Conservation (phyloP, 2,797 vertebrate genomes). For the Poecilia wingei region DNA sequence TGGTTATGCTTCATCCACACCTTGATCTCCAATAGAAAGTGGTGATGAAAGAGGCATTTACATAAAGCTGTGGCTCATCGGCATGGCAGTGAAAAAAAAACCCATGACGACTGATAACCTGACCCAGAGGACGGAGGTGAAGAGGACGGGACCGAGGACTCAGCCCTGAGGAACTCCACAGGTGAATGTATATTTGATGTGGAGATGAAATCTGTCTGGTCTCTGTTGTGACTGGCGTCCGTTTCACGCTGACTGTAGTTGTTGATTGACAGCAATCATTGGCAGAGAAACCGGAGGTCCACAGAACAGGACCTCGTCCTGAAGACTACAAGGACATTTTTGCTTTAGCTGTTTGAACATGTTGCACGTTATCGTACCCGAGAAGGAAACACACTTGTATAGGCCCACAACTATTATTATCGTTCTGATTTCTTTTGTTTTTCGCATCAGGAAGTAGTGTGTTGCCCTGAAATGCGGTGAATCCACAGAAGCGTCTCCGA, state of each 20-base stretch:
- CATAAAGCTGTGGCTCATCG: too few relatives aligned
- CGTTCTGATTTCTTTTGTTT: neutral
- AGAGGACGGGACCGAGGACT: too few relatives aligned
- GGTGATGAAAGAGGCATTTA: too few relatives aligned
- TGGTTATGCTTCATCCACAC: too few relatives aligned
- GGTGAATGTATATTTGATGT: too few relatives aligned
- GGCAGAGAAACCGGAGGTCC: neutral
- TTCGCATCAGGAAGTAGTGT: neutral
- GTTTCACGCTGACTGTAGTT: neutral
- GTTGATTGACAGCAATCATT: neutral
- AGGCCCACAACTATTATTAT: neutral
- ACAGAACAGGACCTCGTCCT: neutral
- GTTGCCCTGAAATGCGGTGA: neutral
- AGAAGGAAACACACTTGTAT: neutral
- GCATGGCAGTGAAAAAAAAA: too few relatives aligned
- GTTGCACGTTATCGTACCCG: neutral
- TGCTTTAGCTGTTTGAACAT: neutral
- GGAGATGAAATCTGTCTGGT: too few relatives aligned
- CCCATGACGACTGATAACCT: too few relatives aligned
- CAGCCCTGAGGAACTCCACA: too few relatives aligned
- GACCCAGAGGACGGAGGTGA: too few relatives aligned
- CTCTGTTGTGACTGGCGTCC: too few relatives aligned
- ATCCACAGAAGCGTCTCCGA: neutral
- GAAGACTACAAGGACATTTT: neutral
- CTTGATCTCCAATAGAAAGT: too few relatives aligned